Base-by-base conservation (phyloP, 2,888 invertebrate genomes). In the Perithous albicinctus region DNA sequence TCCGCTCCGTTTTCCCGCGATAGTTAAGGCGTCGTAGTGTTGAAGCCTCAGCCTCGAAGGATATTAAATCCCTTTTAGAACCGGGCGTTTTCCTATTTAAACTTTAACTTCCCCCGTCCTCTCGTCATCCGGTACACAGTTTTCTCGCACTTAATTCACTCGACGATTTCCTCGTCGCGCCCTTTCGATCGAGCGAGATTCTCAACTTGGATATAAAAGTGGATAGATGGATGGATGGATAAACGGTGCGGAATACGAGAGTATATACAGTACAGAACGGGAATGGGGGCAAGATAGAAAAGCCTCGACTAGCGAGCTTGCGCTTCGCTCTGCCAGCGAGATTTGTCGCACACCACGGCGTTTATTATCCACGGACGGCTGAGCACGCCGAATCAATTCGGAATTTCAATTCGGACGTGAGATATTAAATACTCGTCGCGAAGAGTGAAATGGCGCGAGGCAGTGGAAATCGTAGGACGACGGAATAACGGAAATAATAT, bases 21-120 rank as follows among this genome's bases (percentile, higher is more conserved):
- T 82, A 82, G 82, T 82, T 76, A 78, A 82, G 75, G 78, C 64
- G 32, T 76, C 74, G 78, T 61, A 8, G 78, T 67, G 72, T 76
- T 82, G 51, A 26, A 75, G 51, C 64, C 64, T 48, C 59, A 35
- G 75, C 78, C 72, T 77, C 75, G 41, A 64, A 72, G 75, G 78
- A 82, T 78, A 82, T 78, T 78, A 82, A 82, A 82, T 82, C 75
- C 70, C 59, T 72, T 82, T 82, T 78, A 78, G 72, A 82, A 75
- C 82, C 75, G 18, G 67, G 23, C 75, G 66, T 72, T 78, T 76
- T 61, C 51, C 43, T 43, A 48, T 32, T 70, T 29, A 54, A 23
- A 26, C 74, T 7, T 10, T 51, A n/a, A 59, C 32, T 15, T 63
- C 15, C 61, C 3, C 20, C 10, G 6, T 46, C 23, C 29, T 23